Conservation (phyloP, 2,888 invertebrate species). For the Morpho deidamia region DNA sequence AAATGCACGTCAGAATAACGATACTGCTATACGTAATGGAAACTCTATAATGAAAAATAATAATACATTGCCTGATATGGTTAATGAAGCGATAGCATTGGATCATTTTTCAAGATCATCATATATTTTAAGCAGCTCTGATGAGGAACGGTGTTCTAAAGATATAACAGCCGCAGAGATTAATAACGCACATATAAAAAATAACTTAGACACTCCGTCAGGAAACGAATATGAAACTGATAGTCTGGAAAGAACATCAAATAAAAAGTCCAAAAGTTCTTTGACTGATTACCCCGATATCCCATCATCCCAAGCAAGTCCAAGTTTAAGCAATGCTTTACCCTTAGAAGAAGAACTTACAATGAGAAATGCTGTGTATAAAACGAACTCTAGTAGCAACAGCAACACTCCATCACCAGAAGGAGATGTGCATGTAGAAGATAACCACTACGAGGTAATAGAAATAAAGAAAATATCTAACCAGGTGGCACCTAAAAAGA, state of each 20-base stretch:
- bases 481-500: constrained; percentile 27
- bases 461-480: constrained; percentile 33
- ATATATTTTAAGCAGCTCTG: constrained; percentile 60
- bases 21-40: constrained; percentile 37
- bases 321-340: constrained; percentile 84
- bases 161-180: constrained; percentile 17
- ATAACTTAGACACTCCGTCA: constrained; percentile 53
- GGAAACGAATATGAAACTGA: constrained; percentile 85
- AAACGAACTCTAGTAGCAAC: constrained; percentile 78
- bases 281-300: constrained; percentile 81
- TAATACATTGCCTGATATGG: constrained; percentile 79
- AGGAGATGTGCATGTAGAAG: constrained; percentile 45
- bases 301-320: constrained; percentile 84
- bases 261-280: constrained; percentile 74
- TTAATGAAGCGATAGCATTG: constrained; percentile 81
- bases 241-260: constrained; percentile 81
- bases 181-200: constrained; percentile 47
- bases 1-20: constrained; percentile 39
- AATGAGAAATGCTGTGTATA: constrained; percentile 86
- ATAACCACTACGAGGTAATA: constrained; percentile 67
- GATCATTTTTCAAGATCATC: constrained; percentile 64
- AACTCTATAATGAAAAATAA: constrained; percentile 47
- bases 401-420: constrained; percentile 68
- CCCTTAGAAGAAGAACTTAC: constrained; percentile 90
- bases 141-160: constrained; percentile 62